Conservation (phyloP, 2,888 invertebrate species). For the Ectemnius continuus region DNA sequence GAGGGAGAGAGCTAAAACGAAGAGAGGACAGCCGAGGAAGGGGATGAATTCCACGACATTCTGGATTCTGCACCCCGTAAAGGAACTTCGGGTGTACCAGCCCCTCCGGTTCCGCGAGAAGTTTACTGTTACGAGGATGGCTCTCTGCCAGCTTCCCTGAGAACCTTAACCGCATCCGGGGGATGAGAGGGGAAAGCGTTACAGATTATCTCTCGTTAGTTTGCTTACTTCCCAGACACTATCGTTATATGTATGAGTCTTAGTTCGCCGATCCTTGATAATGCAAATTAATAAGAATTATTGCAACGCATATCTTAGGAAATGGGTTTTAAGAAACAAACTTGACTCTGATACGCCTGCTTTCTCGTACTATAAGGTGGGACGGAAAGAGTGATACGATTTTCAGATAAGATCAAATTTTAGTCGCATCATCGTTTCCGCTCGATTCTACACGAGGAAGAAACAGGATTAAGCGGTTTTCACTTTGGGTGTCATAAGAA, state of each 20-base stretch:
- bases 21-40: conserved; percentile 40
- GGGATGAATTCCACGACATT: conserved; percentile 55
- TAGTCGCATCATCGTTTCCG: too few species aligned
- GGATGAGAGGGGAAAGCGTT: conserved; percentile 21
- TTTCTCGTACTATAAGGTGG: too few species aligned
- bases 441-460: too few species aligned
- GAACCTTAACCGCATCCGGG: conserved; percentile 53
- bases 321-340: too few species aligned
- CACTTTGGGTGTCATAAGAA: too few species aligned
- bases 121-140: conserved; percentile 67
- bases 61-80: conserved; percentile 48
- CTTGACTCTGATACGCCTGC: too few species aligned
- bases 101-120: conserved; percentile 66
- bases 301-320: too few species aligned
- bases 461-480: too few species aligned
- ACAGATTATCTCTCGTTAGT: conserved; percentile 49
- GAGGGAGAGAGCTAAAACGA: conserved; percentile 5
- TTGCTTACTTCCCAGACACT: conserved; percentile 49
- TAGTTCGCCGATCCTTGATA: conserved; percentile 19
- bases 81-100: conserved; percentile 60
- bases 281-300: conserved; percentile 3
- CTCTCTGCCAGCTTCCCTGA: conserved; percentile 63
- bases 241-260: conserved; percentile 47
- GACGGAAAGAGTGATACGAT: too few species aligned
- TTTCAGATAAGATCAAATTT: too few species aligned